Conservation (phyloP, 1,140 invertebrate genomes). For the Schlechtendalia chinensis region DNA sequence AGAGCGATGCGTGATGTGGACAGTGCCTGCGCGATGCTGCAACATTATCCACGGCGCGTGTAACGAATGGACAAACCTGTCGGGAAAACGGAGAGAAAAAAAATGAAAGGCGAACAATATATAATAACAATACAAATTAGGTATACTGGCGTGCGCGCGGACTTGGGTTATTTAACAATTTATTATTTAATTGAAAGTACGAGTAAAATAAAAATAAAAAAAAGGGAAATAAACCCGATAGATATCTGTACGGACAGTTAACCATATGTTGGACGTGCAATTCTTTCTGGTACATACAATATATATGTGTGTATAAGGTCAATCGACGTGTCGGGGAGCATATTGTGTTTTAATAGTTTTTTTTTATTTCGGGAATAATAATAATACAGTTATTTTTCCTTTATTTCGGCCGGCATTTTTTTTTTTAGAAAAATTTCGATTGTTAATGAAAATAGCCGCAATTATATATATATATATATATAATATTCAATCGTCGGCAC, state of each 20-base stretch:
- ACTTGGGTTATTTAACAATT: constrained; percentile 26
- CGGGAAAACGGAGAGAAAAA: constrained; percentile 18
- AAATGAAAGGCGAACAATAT: constrained; percentile 43
- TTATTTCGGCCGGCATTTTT: neutral
- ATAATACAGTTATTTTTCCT: neutral
- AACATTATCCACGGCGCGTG: constrained; percentile 9
- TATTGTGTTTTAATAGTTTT: constrained; percentile 34
- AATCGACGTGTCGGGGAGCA: constrained; percentile 2
- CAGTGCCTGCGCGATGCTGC: neutral
- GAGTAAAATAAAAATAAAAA: constrained; percentile 28
- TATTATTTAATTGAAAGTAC: constrained; percentile 46
- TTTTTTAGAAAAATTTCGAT: neutral
- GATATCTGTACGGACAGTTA: constrained; percentile 2
- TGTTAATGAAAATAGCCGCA: neutral
- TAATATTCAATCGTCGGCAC: neutral
- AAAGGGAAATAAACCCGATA: neutral
- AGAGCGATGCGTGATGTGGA: neutral
- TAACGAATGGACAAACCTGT: constrained; percentile 40
- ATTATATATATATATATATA: too few relatives aligned
- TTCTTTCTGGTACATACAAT: neutral
- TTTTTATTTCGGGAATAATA: constrained; percentile 1
- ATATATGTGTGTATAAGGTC: neutral
- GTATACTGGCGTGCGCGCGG: neutral
- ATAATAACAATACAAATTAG: constrained; percentile 27
- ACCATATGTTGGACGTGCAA: constrained; percentile 31